These are phyloP conservation scores for Rotaria socialis DNA, from an alignment of 2,888 invertebrate species.

Conservation along the genomic window DNA sequence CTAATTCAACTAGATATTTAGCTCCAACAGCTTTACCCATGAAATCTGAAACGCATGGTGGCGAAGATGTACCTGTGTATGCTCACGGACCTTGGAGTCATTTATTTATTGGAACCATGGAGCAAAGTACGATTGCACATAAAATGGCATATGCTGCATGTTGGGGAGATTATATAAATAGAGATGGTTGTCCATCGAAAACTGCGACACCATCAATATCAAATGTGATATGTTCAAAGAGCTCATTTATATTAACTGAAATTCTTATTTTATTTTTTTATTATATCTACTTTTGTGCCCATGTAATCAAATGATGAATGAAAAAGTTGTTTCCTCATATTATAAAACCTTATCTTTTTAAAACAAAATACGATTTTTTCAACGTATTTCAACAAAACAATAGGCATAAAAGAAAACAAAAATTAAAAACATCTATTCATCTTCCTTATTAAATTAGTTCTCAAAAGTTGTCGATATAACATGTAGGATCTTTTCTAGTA, in stretches of 20 bases:
- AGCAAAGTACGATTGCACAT: conserved; percentile 82
- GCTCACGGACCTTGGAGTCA: conserved; percentile 77
- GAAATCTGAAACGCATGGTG: conserved; percentile 58
- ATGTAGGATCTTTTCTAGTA: no score
- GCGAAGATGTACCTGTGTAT: conserved; percentile 78
- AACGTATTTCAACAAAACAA: no score
- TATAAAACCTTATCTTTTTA: no score
- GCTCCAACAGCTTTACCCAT: conserved; percentile 50
- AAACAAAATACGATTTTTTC: no score
- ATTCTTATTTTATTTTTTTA: neutral
- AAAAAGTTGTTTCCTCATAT: no score
- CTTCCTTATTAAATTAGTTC: no score
- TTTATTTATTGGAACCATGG: conserved; percentile 76
- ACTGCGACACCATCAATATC: neutral
- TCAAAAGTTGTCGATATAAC: no score
- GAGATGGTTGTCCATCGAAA: neutral
- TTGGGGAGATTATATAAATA: conserved; percentile 35
- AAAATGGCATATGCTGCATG: conserved; percentile 69
- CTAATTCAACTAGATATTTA: conserved; percentile 48
- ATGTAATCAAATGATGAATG: neutral
- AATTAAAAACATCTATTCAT: no score
- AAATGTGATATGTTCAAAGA: neutral
- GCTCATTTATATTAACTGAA: neutral
- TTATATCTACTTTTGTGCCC: neutral
- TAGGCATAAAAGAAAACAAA: no score